A percentile compares a stretch with the other conserved stretches of the same genome.
Conservation (phyloP, 2,888 invertebrate species). For the Stenolophus ochropezus region DNA sequence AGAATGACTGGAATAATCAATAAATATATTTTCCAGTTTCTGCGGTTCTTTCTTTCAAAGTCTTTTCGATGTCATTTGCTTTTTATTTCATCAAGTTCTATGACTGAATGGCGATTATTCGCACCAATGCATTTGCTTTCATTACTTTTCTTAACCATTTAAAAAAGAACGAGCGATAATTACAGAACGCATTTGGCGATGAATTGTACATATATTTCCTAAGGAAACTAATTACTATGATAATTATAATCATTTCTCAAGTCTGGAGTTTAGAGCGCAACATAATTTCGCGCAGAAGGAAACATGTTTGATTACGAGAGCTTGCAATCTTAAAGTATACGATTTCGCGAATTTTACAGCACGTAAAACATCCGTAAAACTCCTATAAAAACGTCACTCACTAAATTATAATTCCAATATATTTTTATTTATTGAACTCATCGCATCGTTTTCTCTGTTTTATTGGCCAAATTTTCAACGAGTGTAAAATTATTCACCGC, state of each 20-base stretch:
- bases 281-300: conserved; percentile 12
- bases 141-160: conserved; percentile 12
- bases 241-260: conserved; percentile 8
- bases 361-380: conserved; percentile 39
- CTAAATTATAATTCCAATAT: conserved; percentile 36
- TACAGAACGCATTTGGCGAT: conserved; percentile 1
- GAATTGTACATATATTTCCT: conserved; percentile 18
- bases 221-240: conserved; percentile 30
- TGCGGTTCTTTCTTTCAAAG: conserved; percentile 43
- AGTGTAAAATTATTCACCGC: conserved; percentile 2
- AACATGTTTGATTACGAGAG: conserved; percentile 16
- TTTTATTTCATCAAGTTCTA: conserved; percentile 47
- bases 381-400: conserved; percentile 28
- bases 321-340: conserved; percentile 15
- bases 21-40: conserved; percentile 44
- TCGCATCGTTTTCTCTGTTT: conserved; percentile 1
- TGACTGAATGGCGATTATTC: conserved; percentile 50
- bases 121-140: conserved; percentile 46
- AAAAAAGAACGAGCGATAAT: conserved; percentile 27
- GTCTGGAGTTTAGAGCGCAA: neutral
- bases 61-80: conserved; percentile 45
- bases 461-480: neutral
- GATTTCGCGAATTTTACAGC: conserved; percentile 22
- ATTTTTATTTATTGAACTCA: conserved; percentile 43
- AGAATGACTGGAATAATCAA: conserved; percentile 22